Evolutionary conservation across 2,113 vertebrate genomes (phyloP).

Genomic region (Coreoperca whiteheadi): DNA sequence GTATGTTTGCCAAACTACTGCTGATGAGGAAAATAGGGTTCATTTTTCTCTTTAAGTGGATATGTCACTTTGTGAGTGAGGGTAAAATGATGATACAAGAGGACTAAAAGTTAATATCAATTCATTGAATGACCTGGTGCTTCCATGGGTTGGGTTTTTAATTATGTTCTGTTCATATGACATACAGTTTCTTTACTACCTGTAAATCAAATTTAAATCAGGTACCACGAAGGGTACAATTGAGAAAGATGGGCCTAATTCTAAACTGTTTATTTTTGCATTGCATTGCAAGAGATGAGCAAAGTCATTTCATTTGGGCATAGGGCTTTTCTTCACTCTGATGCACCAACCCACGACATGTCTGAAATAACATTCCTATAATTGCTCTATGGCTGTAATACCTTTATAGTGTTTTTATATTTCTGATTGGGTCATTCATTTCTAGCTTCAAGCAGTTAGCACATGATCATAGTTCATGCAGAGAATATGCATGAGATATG

Average conservation of each 20-base stretch:
- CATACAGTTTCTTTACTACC: conserved; percentile 60
- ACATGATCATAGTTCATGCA: conserved; percentile 53
- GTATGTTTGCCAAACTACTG: conserved; percentile 63
- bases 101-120: conserved; percentile 82
- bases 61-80: conserved; percentile 81
- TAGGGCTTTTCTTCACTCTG: conserved; percentile 54
- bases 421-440: conserved; percentile 66
- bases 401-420: conserved; percentile 66
- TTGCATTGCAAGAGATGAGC: conserved; percentile 68
- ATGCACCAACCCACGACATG: conserved; percentile 34
- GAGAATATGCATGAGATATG: conserved; percentile 38
- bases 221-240: conserved; percentile 72
- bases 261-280: conserved; percentile 78
- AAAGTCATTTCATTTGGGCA: conserved; percentile 62
- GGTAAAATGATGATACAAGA: conserved; percentile 84
- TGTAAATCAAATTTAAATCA: conserved; percentile 81
- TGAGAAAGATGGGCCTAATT: conserved; percentile 82
- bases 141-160: conserved; percentile 75
- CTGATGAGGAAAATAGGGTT: conserved; percentile 77
- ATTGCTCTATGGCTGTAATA: conserved; percentile 54
- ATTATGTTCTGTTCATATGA: conserved; percentile 75
- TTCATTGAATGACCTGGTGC: conserved; percentile 79
- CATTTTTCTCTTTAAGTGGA: conserved; percentile 83
- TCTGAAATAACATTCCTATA: conserved; percentile 65
- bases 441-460: conserved; percentile 39